phyloP scores from a whole-genome alignment of 2,797 vertebrate species.

The Falco concolor region DNA sequence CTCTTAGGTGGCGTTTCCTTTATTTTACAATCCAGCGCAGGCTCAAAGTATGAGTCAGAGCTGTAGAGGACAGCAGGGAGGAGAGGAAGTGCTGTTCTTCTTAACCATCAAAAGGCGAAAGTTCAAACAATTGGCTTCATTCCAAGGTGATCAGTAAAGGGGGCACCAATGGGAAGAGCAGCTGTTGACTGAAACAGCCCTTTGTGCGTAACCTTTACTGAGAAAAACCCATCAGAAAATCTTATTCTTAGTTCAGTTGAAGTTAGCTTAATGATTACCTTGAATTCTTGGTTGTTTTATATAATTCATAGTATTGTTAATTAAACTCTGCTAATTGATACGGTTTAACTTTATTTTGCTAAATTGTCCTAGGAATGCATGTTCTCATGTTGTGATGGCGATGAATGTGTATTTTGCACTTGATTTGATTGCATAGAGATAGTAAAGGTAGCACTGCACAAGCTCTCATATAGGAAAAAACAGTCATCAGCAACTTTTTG shows the following conservation, averaged over 20 bases:
- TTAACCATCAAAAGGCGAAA: conserved; percentile 38
- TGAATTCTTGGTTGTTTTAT: not conserved
- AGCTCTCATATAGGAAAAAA: not conserved
- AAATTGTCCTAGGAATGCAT: not conserved
- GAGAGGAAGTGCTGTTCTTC: conserved; percentile 17
- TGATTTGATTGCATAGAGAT: not conserved
- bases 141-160: not conserved
- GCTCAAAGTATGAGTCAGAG: conserved; percentile 4
- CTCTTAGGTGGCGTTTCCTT: not conserved
- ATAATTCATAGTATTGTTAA: not conserved
- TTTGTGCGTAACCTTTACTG: not conserved
- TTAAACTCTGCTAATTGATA: not conserved
- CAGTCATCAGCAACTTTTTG: conserved; percentile 7
- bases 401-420: not conserved
- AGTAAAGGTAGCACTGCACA: not conserved
- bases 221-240: not conserved
- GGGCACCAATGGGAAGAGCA: not conserved
- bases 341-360: not conserved
- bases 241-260: not conserved
- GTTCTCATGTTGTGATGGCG: not conserved
- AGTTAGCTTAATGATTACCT: not conserved
- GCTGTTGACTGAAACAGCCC: not conserved
- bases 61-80: conserved; percentile 21
- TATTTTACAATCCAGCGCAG: not conserved
- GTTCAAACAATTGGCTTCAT: conserved; percentile 34